phyloP scores from a whole-genome alignment of 92 coral and sea anemone species.

The Chrysogorgia sp. region DNA sequence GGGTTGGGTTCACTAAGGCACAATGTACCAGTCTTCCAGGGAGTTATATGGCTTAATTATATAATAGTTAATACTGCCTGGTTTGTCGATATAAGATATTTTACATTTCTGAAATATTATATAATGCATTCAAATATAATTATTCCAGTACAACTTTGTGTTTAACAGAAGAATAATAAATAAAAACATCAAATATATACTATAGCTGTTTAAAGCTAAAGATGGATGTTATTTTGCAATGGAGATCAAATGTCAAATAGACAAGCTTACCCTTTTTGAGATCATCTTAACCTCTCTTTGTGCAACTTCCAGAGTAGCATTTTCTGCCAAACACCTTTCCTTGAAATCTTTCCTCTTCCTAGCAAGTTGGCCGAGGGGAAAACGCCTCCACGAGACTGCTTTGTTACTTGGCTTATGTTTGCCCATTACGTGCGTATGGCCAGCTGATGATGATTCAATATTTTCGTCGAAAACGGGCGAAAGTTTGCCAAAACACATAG shows the following conservation, averaged over 20 bases:
- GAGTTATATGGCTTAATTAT: too few species aligned
- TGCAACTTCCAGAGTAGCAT: not conserved
- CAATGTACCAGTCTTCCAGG: too few species aligned
- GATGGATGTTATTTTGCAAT: too few species aligned
- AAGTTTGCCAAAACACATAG: not conserved
- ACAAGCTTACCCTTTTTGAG: conserved; percentile 8
- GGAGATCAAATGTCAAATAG: too few species aligned
- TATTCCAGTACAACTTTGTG: not conserved
- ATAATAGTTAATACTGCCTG: too few species aligned
- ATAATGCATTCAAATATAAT: too few species aligned
- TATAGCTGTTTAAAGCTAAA: too few species aligned
- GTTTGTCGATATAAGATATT: too few species aligned
- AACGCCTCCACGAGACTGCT: conserved; percentile 12
- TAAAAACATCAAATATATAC: too few species aligned
- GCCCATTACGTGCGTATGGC: not conserved
- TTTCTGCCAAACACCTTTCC: conserved; percentile 18
- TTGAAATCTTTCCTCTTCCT: conserved; percentile 9
- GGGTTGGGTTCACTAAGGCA: too few species aligned
- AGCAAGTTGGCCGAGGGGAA: conserved; percentile 33
- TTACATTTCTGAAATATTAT: too few species aligned
- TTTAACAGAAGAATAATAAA: too few species aligned
- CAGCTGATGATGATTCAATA: not conserved
- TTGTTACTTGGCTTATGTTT: conserved; percentile 14
- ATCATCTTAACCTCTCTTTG: conserved; percentile 6
- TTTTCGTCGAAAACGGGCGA: not conserved